phyloP scores from a whole-genome alignment of 2,113 vertebrate genomes.

The Gavia stellata region DNA sequence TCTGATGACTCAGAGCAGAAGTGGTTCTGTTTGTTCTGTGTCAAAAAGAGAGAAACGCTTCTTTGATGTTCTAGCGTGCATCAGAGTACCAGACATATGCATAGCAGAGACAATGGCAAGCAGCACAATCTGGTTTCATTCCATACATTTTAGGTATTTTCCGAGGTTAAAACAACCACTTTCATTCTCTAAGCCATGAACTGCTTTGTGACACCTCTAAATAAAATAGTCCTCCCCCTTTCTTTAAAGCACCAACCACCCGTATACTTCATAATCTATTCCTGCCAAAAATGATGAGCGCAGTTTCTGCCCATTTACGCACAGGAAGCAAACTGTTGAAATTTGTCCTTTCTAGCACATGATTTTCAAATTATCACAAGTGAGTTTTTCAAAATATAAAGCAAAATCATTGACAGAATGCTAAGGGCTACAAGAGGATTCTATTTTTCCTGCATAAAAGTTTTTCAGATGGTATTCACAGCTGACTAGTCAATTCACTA shows the following conservation, averaged over 20 bases:
- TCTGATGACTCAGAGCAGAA: conserved; percentile 31
- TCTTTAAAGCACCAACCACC: not conserved
- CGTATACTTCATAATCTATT: not conserved
- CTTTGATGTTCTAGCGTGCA: conserved; percentile 29
- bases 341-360: not conserved
- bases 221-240: not conserved
- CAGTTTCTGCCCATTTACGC: not conserved
- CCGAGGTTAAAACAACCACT: not conserved
- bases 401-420: not conserved
- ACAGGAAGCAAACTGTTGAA: not conserved
- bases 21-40: conserved; percentile 23
- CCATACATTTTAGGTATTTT: not conserved
- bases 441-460: not conserved
- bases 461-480: not conserved
- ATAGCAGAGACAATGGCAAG: not conserved
- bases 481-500: not conserved
- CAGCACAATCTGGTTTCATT: not conserved
- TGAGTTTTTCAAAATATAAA: not conserved
- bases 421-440: not conserved
- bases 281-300: not conserved
- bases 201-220: not conserved
- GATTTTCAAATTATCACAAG: conserved; percentile 7
- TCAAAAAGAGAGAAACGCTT: not conserved
- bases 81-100: not conserved
- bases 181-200: not conserved